Evolutionary conservation across 2,888 invertebrate species (phyloP), one percentile per base, ranked within the genome.

Genomic region (Ptychoptera albimana): DNA sequence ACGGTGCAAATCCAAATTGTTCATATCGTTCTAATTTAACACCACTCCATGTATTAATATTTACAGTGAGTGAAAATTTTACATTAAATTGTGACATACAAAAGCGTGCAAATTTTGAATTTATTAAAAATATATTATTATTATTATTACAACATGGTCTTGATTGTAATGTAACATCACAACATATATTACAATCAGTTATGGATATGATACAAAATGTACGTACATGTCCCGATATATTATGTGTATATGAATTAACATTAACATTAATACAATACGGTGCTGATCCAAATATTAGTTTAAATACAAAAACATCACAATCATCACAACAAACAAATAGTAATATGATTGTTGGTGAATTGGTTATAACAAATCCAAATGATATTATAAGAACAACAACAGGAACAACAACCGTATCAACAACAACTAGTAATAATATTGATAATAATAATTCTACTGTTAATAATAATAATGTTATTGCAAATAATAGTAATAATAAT

Each of bases 1-100:
- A 77, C 56, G 81, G 82, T 49, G 82, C 82, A 23, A 77, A 79
- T 59, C 77, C 80, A 32, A 82, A 82, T 59, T 81, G 82, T 60
- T 73, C 75, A 48, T 77, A 78, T 55, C 68, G 76, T 34, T 71
- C 75, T 44, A 77, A 79, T 58, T 60, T 81, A 41, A 80, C 79
- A 3, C 80, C 80, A 1, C 62, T 81, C 37, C 77, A 79, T 58
- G 76, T 81, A 45, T 66, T 82, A 53, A 73, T 81, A 57, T 78
- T 80, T 63, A 78, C 77, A 43, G 78, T 77, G 51, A 76, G 75
- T 48, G 79, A 79, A 60, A 79, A 77, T 54, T 77, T 80, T 55
- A 77, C 77, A 15, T 63, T 80, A 45, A 77, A 72, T 56, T 73
- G 77, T 58, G 76, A 77, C 54, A 71, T 71, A 41, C 75, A 79